Base-by-base conservation (phyloP, 2,888 invertebrate species). In the Pollenia angustigena region DNA sequence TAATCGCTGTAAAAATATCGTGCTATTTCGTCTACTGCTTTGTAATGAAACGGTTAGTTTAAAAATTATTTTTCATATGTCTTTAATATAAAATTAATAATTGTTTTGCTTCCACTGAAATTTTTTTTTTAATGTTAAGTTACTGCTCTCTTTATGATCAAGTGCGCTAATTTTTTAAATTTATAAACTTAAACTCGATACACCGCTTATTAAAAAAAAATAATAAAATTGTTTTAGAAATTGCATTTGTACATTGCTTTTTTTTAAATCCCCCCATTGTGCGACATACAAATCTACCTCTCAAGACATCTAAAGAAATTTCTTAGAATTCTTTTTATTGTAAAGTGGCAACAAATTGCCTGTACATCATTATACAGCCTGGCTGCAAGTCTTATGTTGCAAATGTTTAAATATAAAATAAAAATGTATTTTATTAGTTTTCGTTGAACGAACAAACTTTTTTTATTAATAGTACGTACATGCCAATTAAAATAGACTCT, bases 401-500 rank as follows among this genome's bases (percentile, higher is more conserved):
- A 66, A 58, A 78, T 66, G 16, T 76, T 64, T 44, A 48, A 78
- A 54, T n/a, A 54, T 18, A 9, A 75, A 62, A 48, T 52, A 46
- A 46, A 69, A 69, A 68, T 71, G 12, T 11, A 72, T 23, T 66
- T 64, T 56, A 16, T 44, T 18, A 12, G 18, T 64, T 76, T 54
- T 58, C 6, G 32, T n/a, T 54, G 44, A 62, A 46, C 60, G 32
- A 32, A 60, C 52, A 12, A 52, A 50, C 10, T 6, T 32, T 32
- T 23, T 32, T 32, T 32, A 32, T 32, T 32, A 14, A 44, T 14
- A n/a, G 9, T 14, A 40, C 50, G 32, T 44, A 48, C 40, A 64
- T 40, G 82, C 60, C 82, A 82, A 82, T 69, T 82, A 60, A 52
- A 62, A 58, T 58, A 23, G 23, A 23, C 23, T 23, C 3, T 23